A percentile compares a stretch with the other conserved stretches of the same genome.
These are phyloP conservation scores for Galeruca laticollis DNA, from an alignment of 2,888 invertebrate genomes.

Conservation along the genomic window DNA sequence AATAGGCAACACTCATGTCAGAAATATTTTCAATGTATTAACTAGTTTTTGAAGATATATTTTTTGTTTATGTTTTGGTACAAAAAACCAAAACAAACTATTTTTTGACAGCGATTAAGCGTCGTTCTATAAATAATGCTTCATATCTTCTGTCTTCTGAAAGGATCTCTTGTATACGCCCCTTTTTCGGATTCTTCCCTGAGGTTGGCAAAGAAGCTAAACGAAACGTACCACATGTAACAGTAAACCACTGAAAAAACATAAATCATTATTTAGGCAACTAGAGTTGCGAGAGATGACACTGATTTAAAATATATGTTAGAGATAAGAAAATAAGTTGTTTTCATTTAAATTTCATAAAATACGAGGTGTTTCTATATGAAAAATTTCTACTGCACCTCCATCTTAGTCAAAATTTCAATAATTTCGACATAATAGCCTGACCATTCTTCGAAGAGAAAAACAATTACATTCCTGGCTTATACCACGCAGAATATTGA, in stretches of 20 bases:
- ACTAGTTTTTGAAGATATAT: background rate
- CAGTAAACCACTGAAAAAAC: conserved; percentile 77
- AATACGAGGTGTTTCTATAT: no score
- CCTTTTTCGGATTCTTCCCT: conserved; percentile 79
- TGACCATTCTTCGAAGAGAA: no score
- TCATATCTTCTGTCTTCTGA: conserved; percentile 65
- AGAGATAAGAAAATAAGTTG: no score
- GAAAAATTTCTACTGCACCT: no score
- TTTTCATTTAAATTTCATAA: no score
- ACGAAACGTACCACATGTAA: conserved; percentile 87
- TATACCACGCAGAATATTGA: no score
- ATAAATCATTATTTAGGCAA: conserved; percentile 22
- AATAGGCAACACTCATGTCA: no score
- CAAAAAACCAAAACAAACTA: background rate
- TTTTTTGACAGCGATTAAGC: background rate
- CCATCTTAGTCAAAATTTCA: no score
- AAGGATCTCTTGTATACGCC: conserved; percentile 81
- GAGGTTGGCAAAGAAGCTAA: conserved; percentile 82
- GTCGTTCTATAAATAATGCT: background rate
- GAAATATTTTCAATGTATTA: no score
- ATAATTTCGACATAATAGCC: no score
- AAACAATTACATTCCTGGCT: no score
- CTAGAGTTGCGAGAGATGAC: background rate
- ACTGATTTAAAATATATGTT: no score
- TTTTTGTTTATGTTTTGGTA: background rate